Evolutionary conservation across 2,888 invertebrate genomes (phyloP).

Genomic region (Tiliacea citrago): DNA sequence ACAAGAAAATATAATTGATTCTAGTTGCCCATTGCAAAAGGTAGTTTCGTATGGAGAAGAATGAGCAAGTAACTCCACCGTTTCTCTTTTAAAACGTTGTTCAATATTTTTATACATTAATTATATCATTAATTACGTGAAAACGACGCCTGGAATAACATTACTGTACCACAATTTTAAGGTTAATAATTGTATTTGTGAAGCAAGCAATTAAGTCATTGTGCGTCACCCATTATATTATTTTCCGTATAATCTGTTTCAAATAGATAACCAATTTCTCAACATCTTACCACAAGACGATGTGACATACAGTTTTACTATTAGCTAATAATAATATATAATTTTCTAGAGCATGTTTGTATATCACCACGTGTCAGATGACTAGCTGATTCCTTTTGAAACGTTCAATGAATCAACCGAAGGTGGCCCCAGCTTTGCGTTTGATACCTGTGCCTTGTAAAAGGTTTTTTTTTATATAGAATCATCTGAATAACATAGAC

Average conservation of each 20-base stretch:
- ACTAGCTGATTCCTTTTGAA: conserved; percentile 44
- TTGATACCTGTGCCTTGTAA: neutral
- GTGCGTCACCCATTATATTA: too few species aligned
- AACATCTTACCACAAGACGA: neutral
- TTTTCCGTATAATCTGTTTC: neutral
- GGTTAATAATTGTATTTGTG: neutral
- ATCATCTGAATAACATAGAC: neutral
- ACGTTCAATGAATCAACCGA: conserved; percentile 22
- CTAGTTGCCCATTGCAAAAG: too few species aligned
- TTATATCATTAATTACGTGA: too few species aligned
- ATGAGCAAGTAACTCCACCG: too few species aligned
- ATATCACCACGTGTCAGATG: conserved; percentile 19
- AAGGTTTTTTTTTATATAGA: neutral
- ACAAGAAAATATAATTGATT: too few species aligned
- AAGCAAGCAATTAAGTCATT: neutral
- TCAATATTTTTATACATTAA: too few species aligned
- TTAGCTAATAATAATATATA: neutral
- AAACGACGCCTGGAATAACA: too few species aligned
- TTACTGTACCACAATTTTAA: too few species aligned
- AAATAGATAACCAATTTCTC: neutral
- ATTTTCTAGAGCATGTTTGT: neutral
- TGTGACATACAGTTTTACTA: conserved; percentile 1
- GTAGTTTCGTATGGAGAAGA: too few species aligned
- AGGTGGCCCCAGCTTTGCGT: neutral
- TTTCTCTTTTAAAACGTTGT: too few species aligned